Evolutionary conservation across 1,140 invertebrate species (phyloP), one percentile per base, ranked within the genome.

Genomic region (Calycopis cecrops): DNA sequence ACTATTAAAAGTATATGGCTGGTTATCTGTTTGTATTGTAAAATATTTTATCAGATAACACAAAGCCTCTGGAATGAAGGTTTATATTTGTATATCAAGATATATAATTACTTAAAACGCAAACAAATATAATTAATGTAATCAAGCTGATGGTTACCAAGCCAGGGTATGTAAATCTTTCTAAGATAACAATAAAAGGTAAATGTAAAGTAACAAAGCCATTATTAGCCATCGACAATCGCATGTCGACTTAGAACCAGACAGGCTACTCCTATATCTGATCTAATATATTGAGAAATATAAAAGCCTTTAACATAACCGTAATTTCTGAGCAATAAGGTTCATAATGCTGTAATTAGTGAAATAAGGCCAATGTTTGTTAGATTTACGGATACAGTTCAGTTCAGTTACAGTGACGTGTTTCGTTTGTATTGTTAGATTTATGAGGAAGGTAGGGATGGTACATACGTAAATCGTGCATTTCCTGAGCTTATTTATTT

Each of bases 341-440:
- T 42, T 44, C n/a, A 44, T 34, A 42, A 33, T 53, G 3, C 37
- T 16, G 1, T 9, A 18, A 11, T 33, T 14, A 14, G 9, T 11
- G 11, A 18, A 14, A 17, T 40, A 11, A n/a, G 21, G 38, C 3
- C 38, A 44, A 34, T 16, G 38, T 12, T 34, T 44, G 14, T 44
- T 42, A 21, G 51, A 14, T 21, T 53, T 53, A 53, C 52, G 52
- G 28, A 52, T 52, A 52, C 35, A 35, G 40, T 52, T 53, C 28
- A 28, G 48, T 50, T 53, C 40, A 12, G 28, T 34, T 35, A 50
- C 51, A 52, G 12, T 38, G 52, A 42, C 38, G 42, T 53, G 52
- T 53, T 52, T 38, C 35, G 35, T 35, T 53, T 53, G 52, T 53
- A 44, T 53, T 38, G 38, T 53, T 53, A 21, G 40, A 53, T 53